These are phyloP conservation scores for Lordiphosa fenestrarum DNA, from an alignment of 2,888 invertebrate genomes.

Conservation along the genomic window DNA sequence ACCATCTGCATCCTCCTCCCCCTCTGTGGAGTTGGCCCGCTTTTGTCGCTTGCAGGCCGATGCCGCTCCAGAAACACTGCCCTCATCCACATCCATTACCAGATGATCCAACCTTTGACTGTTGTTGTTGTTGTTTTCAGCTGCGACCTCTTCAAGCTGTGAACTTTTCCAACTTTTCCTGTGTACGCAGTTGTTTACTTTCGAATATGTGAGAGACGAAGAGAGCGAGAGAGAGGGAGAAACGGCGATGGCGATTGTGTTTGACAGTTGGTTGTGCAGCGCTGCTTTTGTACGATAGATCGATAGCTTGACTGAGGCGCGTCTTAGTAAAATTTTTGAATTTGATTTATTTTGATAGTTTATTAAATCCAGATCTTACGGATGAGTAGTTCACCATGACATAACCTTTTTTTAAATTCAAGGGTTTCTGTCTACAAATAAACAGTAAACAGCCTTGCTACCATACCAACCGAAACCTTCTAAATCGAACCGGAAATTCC, in stretches of 20 bases:
- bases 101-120: background rate
- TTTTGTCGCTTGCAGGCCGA: slow-evolving; percentile 52
- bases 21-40: slow-evolving; percentile 24
- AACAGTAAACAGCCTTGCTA: no score
- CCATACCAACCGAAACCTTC: no score
- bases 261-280: no score
- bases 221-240: no score
- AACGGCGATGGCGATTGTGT: background rate
- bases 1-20: slow-evolving; percentile 2
- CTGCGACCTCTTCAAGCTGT: no score
- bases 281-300: slow-evolving; percentile 12
- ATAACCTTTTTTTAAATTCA: no score
- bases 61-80: slow-evolving; percentile 18
- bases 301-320: slow-evolving; percentile 13
- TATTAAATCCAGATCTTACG: no score
- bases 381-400: no score
- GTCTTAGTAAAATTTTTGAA: background rate
- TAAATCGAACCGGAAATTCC: no score
- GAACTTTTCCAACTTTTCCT: slow-evolving; percentile 10
- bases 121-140: background rate
- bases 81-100: slow-evolving; percentile 46
- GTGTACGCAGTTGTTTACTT: slow-evolving; percentile 60
- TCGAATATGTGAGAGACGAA: slow-evolving; percentile 5
- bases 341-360: background rate
- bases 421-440: no score